These are phyloP conservation scores for Philypnodon macrostomus DNA, from an alignment of 2,797 vertebrate genomes.

Conservation along the genomic window DNA sequence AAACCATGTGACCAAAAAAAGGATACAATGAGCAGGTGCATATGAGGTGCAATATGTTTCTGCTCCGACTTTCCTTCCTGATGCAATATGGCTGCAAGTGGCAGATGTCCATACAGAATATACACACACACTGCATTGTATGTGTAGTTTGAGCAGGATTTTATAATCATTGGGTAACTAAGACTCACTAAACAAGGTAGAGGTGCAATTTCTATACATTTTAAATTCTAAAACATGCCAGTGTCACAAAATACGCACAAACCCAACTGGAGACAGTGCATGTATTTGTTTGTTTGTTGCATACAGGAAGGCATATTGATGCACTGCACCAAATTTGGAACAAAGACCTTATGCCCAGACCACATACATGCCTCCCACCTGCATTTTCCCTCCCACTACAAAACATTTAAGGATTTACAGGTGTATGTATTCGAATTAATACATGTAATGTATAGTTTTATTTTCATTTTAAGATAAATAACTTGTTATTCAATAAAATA, in stretches of 20 bases:
- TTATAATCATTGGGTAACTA: neutral
- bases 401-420: neutral
- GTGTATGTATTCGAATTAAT: no score
- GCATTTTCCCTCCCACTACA: conserved; percentile 22
- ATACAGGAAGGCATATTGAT: conserved; percentile 62
- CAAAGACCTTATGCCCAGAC: conserved; percentile 80
- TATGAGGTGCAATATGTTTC: conserved; percentile 58
- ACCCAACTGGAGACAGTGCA: conserved; percentile 11
- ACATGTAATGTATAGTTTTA: no score
- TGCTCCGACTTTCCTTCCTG: conserved; percentile 50
- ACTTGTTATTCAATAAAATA: no score
- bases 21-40: conserved; percentile 77
- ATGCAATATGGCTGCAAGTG: conserved; percentile 62
- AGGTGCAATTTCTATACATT: neutral
- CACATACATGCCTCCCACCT: conserved; percentile 72
- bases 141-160: no score
- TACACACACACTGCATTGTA: no score
- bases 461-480: no score
- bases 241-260: neutral
- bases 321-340: conserved; percentile 84
- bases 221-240: neutral
- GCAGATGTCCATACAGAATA: no score
- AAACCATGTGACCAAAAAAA: conserved; percentile 71
- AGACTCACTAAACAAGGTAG: neutral
- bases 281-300: conserved; percentile 30